Evolutionary conservation across 2,888 invertebrate genomes (phyloP), one percentile per base, ranked within the genome.

Genomic region (Toxonevra muliebris): DNA sequence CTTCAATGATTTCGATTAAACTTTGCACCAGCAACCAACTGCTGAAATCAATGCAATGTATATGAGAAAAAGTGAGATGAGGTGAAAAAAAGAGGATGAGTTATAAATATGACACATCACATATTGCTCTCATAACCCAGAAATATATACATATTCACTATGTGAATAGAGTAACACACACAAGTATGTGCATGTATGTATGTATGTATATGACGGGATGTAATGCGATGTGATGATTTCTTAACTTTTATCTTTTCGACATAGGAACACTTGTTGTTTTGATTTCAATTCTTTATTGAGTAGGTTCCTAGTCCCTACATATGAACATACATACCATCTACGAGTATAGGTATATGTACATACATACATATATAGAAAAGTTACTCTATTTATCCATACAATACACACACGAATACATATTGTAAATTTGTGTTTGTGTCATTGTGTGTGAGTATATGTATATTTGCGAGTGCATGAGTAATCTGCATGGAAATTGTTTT

Each of bases 1-100:
- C 75, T 77, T 76, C 76, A 79, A 76, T 80, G 79, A 80, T 81
- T 79, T 80, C 77, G 79, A 80, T 80, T 80, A 76, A 80, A 79
- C 80, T 78, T 78, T 76, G 42, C 66, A 61, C 40, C 2, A 30
- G 30, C 30, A 61, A 41, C 52, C 50, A 45, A 50, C 17, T 50
- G 48, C 43, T 20, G 71, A 72, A 74, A 71, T 71, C 71, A 68
- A 68, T 61, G 59, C 57, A 60, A 17, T 59, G 42, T 20, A 65
- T 60, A 52, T 17, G n/a, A 53, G 17, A 20, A 53, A 13, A 40
- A 48, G 40, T 54, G 13, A 48, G 11, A 40, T 43, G 42, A 17
- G 40, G 43, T n/a, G 50, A 11, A n/a, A 13, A 1, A 5, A 61
- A 10, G 50, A 50, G 50, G 20, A 30, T 50, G 15, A 30, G 30